Percentiles rank a stretch among this genome's conserved stretches.
These are phyloP conservation scores for Apostichopus japonicus DNA, from an alignment of 35 echinoderm and acorn worm genomes.

Conservation along the genomic window DNA sequence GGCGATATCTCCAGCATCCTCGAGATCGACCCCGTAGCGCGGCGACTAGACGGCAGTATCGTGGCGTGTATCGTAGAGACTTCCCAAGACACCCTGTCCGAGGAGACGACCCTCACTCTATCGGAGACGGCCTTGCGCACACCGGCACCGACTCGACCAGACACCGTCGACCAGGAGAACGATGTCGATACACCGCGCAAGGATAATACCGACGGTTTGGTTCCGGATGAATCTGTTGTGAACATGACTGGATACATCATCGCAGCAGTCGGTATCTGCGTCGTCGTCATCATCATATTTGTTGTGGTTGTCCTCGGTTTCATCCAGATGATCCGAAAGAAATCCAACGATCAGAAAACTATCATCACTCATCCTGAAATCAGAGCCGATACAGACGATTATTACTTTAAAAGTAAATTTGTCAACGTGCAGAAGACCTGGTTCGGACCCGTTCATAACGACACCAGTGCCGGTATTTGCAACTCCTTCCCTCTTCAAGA, in stretches of 20 bases:
- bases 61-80: slow-evolving; percentile 14
- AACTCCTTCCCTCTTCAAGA: slow-evolving; percentile 33
- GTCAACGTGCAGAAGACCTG: slow-evolving; percentile 38
- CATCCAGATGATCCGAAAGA: background rate
- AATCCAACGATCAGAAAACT: background rate
- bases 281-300: background rate
- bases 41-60: background rate
- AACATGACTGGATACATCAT: background rate
- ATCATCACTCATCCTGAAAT: slow-evolving; percentile 3
- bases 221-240: background rate
- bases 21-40: background rate
- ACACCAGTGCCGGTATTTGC: background rate
- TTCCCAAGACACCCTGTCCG: background rate
- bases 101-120: background rate
- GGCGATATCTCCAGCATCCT: slow-evolving; percentile 45
- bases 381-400: background rate
- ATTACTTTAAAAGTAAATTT: slow-evolving; percentile 28
- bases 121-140: background rate
- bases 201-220: background rate
- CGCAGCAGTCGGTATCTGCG: background rate
- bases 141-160: background rate
- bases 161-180: background rate
- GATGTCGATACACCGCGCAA: background rate
- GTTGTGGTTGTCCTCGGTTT: background rate
- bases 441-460: slow-evolving; percentile 29